Evolutionary conservation across 2,113 vertebrate genomes (phyloP), one percentile per base, ranked within the genome.

Genomic region (Phainopepla nitens): DNA sequence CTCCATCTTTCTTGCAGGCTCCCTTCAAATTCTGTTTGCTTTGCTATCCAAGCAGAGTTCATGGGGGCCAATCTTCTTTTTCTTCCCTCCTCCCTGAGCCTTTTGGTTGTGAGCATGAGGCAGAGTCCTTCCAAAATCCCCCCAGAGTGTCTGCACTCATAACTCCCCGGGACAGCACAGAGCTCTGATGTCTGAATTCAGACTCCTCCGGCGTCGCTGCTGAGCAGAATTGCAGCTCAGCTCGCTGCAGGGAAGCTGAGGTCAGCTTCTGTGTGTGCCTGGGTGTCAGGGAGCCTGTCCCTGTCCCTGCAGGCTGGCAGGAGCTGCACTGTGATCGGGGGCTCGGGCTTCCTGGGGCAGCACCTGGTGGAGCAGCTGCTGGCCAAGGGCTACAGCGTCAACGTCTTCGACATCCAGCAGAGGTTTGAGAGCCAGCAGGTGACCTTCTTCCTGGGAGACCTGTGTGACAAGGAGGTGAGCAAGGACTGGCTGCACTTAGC

Each of bases 281-380:
- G 9, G 7, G 70, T 39, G 39, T 39, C 44, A 1, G 79, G 20
- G 50, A 6, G 23, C 36, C 17, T 45, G 5, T 86, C 58, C 71
- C 62, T 56, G 21, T 89, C 54, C 88, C 90, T 56, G 6, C 97
- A 99, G 99, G 97, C 97, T 44, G 97, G 18, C 58, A 99, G 98
- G 90, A 98, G 97, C 21, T 99, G 99, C 68, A 96, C 98, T 0
- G 99, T 99, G 39, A 99, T 99, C 1, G 99, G 99, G 1, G 99
- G 99, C 20, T 99, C 98, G 0, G 99, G 99, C 0, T 99, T 99
- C 97, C 96, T 99, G 69, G 99, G 99, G 14, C 98, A 98, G 95
- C 98, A 99, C 97, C 62, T 99, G 96, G 99, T 99, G 96, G 99
- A 99, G 96, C 98, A 97, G 92, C 97, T 99, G 70, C 65, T 99